Conservation (phyloP, 2,797 vertebrate genomes). For the Ptychadena robeensis region DNA sequence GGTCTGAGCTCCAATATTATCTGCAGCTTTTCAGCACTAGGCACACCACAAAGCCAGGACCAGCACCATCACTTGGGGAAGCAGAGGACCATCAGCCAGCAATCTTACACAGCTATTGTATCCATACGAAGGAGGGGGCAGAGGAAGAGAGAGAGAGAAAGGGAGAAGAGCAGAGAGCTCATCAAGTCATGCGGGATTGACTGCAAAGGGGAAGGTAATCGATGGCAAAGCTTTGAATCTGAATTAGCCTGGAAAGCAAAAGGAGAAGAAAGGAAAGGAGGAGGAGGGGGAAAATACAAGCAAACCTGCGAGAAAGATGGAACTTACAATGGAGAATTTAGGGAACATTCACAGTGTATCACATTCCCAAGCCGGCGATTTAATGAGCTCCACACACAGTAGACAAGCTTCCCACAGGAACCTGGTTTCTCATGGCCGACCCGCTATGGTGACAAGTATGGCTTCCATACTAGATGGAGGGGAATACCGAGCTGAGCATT, state of each 20-base stretch:
- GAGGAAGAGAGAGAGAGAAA: slow-evolving; percentile 56
- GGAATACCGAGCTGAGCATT: slow-evolving; percentile 85
- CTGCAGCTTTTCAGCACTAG: slow-evolving; percentile 58
- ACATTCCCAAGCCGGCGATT: slow-evolving; percentile 87
- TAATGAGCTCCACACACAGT: slow-evolving; percentile 89
- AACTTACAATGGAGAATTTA: slow-evolving; percentile 96
- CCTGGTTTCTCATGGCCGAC: slow-evolving; percentile 89
- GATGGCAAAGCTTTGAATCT: slow-evolving; percentile 85
- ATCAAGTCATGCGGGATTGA: slow-evolving; percentile 83
- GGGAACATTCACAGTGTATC: slow-evolving; percentile 90
- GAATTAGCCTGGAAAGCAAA: slow-evolving; percentile 79
- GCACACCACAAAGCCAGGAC: slow-evolving; percentile 64
- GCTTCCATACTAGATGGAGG: slow-evolving; percentile 93
- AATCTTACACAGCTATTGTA: slow-evolving; percentile 51
- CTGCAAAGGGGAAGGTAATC: slow-evolving; percentile 77
- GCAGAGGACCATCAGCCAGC: slow-evolving; percentile 69
- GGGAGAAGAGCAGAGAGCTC: slow-evolving; percentile 65
- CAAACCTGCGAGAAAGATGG: slow-evolving; percentile 85
- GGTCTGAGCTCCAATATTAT: slow-evolving; percentile 37
- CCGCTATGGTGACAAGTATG: slow-evolving; percentile 94
- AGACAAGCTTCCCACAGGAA: slow-evolving; percentile 88
- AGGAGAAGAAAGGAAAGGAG: slow-evolving; percentile 73
- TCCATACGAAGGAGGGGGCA: slow-evolving; percentile 63
- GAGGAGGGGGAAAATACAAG: slow-evolving; percentile 70
- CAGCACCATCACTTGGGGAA: slow-evolving; percentile 42